Evolutionary conservation across 2,888 invertebrate species (phyloP).

Genomic region (Pollenia angustigena): DNA sequence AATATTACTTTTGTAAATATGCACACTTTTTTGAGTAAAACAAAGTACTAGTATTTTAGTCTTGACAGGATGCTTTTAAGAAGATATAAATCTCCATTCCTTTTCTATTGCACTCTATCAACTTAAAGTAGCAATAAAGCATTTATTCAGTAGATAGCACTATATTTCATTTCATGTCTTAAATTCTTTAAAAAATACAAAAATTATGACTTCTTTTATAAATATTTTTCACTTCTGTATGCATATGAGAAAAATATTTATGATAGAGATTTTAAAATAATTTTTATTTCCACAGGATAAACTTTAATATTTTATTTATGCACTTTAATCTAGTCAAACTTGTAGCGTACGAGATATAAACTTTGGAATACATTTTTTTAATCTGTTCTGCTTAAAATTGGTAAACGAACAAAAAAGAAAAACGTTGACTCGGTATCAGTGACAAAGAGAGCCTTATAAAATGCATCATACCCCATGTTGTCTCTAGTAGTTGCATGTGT

Average conservation of each 20-base stretch:
- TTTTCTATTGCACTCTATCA: conserved; percentile 21
- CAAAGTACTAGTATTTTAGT: conserved; percentile 34
- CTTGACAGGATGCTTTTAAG: conserved; percentile 30
- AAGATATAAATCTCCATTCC: conserved; percentile 41
- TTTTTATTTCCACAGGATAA: neutral
- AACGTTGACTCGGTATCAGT: conserved; percentile 17
- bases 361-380: conserved; percentile 28
- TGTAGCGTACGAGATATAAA: conserved; percentile 1
- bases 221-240: neutral
- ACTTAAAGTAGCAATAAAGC: neutral
- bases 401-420: conserved; percentile 4
- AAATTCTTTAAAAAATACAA: conserved; percentile 3
- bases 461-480: neutral
- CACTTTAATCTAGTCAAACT: conserved; percentile 24
- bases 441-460: neutral
- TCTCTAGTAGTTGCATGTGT: neutral
- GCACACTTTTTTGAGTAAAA: neutral
- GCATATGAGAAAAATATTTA: conserved; percentile 1
- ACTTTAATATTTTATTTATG: conserved; percentile 38
- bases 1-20: neutral
- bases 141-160: conserved; percentile 15
- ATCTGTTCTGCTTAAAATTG: conserved; percentile 20
- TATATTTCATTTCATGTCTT: conserved; percentile 23
- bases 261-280: conserved; percentile 11
- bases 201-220: conserved; percentile 27